A percentile compares a stretch with the other conserved stretches of the same genome.
Conservation (phyloP, 2,113 vertebrate genomes). For the Tursiops truncatus region DNA sequence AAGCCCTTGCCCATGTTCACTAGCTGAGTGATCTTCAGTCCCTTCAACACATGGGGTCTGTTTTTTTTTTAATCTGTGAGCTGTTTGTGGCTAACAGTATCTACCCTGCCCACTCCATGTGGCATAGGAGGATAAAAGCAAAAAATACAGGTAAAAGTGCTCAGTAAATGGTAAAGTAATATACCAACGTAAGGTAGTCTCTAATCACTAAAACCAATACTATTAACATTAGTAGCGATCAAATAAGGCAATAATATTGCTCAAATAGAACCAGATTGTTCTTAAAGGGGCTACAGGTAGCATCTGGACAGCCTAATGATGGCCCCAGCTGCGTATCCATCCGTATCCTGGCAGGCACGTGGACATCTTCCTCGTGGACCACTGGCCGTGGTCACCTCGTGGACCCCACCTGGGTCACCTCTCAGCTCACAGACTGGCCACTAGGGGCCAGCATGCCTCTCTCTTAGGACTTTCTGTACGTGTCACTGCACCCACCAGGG, state of each 20-base stretch:
- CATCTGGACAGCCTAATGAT: not conserved
- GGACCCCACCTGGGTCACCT: not conserved
- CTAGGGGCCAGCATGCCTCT: conserved; percentile 56
- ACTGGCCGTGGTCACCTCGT: rapidly evolving
- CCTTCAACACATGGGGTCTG: rapidly evolving
- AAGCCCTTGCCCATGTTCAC: rapidly evolving
- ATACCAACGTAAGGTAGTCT: not conserved
- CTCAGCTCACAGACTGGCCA: not conserved
- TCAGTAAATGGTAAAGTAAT: not conserved
- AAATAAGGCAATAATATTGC: not conserved
- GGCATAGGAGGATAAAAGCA: not conserved
- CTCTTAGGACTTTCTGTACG: rapidly evolving
- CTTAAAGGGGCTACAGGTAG: not conserved
- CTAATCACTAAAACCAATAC: rapidly evolving
- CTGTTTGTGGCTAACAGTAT: too few species aligned
- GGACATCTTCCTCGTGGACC: rapidly evolving
- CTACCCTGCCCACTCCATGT: rapidly evolving
- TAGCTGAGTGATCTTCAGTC: not conserved
- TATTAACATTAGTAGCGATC: rapidly evolving
- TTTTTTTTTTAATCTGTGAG: not conserved
- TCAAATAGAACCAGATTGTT: not conserved
- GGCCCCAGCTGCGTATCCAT: too few species aligned
- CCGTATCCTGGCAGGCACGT: not conserved
- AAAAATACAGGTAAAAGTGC: not conserved
- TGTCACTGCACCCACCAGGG: rapidly evolving